Conservation (phyloP, 2,113 vertebrate species). For the Ammodramus savannarum region DNA sequence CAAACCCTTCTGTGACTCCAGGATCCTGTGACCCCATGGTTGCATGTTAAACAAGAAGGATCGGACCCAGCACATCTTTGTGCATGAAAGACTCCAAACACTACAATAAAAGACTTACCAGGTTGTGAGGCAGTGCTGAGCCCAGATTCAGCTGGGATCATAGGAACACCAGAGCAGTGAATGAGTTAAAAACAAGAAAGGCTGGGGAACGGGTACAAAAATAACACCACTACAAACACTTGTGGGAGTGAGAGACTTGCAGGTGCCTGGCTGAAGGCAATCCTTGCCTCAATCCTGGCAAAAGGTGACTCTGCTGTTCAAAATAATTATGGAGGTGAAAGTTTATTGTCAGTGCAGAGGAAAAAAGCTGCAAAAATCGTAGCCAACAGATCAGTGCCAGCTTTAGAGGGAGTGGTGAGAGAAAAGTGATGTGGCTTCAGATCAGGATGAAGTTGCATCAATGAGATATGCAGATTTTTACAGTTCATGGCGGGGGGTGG, state of each 20-base stretch:
- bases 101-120: not conserved
- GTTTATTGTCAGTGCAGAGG: not conserved
- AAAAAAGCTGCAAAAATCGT: not conserved
- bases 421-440: not conserved
- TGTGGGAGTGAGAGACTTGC: not conserved
- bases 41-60: not conserved
- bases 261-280: constrained; percentile 41
- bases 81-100: not conserved
- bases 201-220: not conserved
- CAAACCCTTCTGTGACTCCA: not conserved
- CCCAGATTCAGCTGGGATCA: not conserved
- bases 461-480: constrained; percentile 11
- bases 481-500: not conserved
- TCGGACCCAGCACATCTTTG: not conserved
- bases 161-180: not conserved
- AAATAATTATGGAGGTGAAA: not conserved
- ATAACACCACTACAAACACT: not conserved
- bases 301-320: not conserved
- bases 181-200: not conserved
- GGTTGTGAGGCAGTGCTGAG: not conserved
- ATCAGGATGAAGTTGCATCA: not conserved
- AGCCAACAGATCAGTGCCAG: not conserved
- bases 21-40: not conserved
- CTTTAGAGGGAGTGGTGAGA: not conserved
- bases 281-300: not conserved